A percentile compares a stretch with the other conserved stretches of the same genome.
These are phyloP conservation scores for Aplidium turbinatum DNA, from an alignment of 23 tunicate species.

Conservation along the genomic window DNA sequence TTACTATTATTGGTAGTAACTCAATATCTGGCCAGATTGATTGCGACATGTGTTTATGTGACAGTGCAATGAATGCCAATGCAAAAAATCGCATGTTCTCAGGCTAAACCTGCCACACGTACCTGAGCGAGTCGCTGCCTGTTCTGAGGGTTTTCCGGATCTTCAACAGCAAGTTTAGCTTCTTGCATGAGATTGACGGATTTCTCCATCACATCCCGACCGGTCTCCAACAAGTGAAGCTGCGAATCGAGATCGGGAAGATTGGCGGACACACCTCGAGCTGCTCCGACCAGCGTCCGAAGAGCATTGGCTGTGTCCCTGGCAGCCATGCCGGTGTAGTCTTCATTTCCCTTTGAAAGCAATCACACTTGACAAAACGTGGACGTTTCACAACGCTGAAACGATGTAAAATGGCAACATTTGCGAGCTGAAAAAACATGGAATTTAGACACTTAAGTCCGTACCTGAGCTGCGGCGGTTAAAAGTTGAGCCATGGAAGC, in stretches of 20 bases:
- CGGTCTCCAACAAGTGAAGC: constrained; percentile 59
- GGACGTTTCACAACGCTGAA: too few relatives aligned
- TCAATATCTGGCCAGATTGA: too few relatives aligned
- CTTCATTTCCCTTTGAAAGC: constrained; percentile 73
- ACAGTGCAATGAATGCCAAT: too few relatives aligned
- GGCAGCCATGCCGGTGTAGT: constrained; percentile 87
- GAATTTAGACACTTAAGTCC: neutral
- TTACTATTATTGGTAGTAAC: too few relatives aligned
- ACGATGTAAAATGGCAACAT: too few relatives aligned
- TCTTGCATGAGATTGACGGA: constrained; percentile 73
- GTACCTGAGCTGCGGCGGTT: constrained; percentile 90
- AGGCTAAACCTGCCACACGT: too few relatives aligned
- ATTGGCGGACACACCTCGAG: constrained; percentile 91
- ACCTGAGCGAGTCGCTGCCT: constrained; percentile 82
- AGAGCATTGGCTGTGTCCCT: constrained; percentile 81
- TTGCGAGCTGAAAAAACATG: too few relatives aligned
- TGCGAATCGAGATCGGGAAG: constrained; percentile 73
- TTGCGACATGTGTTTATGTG: too few relatives aligned
- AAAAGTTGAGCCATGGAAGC: constrained; percentile 90
- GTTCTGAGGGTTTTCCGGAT: constrained; percentile 73
- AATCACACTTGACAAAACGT: neutral
- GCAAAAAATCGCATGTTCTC: too few relatives aligned
- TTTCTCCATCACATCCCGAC: constrained; percentile 71
- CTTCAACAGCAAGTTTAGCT: constrained; percentile 59
- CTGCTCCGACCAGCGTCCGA: constrained; percentile 62